Base-by-base conservation (phyloP, 2,888 invertebrate species). In the Galerucella calmariensis region DNA sequence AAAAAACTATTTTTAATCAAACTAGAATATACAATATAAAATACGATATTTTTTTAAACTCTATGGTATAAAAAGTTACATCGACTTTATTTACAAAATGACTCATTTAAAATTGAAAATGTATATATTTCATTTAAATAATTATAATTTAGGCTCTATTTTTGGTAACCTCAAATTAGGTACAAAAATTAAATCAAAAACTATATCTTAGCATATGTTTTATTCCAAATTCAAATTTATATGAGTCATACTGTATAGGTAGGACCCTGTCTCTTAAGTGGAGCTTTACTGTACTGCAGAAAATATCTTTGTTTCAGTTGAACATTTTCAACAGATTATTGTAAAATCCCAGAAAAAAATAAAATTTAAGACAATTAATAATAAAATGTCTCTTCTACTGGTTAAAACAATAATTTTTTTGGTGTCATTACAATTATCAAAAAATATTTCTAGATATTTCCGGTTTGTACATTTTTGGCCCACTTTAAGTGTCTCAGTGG, bases 401-500 rank as follows among this genome's bases (percentile, higher is more conserved):
- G 12, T 51, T 51, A 1, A 51, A n/a, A 51, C n/a, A 51, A 51
- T 51, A 51, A 51, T 51, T 51, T 51, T n/a, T 41, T 41, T 41
- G 35, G 35, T 41, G 35, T 41, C 35, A 41, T 51, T n/a, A 51
- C 51, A n/a, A 51, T 51, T 65, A 65, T 41, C 62, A 35, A 62
- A 63, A 63, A 63, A 63, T 14, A 65, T 66, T 24, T 66, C 48
- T 24, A 51, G 66, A 35, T 56, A 16, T 53, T 61, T 65, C 62
- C 59, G 20, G 27, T 66, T 51, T 48, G 27, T 69, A 56, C n/a
- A 35, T 69, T 58, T 69, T 20, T 44, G 35, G 51, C 27, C 53
- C 53, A 62, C 62, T 71, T 20, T 44, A 72, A 65, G 59, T 46
- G 63, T 62, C 63, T 66, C 59, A 58, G 72, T 66, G 72, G 66